A percentile compares a stretch with the other conserved stretches of the same genome.
phyloP scores from a whole-genome alignment of 2,113 vertebrate species.

The Aleadryas rufinucha region DNA sequence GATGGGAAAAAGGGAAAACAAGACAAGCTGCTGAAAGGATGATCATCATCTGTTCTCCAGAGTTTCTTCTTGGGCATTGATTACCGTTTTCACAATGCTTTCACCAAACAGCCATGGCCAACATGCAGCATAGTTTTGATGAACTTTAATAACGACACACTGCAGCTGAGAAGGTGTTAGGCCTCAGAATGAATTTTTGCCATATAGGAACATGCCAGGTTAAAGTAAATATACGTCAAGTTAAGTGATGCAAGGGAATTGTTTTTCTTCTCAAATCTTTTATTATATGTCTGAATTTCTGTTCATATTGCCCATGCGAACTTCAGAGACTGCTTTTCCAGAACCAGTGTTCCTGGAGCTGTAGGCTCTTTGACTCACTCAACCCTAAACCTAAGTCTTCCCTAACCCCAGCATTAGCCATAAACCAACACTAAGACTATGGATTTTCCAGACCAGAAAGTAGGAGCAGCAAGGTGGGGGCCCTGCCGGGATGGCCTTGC shows the following conservation, averaged over 20 bases:
- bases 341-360: neutral
- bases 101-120: neutral
- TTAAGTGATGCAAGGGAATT: neutral
- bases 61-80: neutral
- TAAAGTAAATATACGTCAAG: neutral
- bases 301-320: neutral
- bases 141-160: neutral
- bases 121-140: neutral
- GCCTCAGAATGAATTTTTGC: neutral
- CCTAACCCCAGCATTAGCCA: neutral
- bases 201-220: neutral
- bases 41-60: neutral
- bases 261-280: neutral
- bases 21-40: neutral
- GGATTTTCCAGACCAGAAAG: neutral
- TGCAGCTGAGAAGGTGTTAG: neutral
- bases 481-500: accelerated
- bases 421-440: neutral
- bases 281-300: neutral
- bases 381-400: neutral
- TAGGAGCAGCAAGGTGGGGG: neutral
- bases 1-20: neutral
- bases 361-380: neutral
- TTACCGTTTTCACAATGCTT: neutral
- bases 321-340: neutral